phyloP scores from a whole-genome alignment of 2,113 vertebrate species.

The Mormyrus iriodes region DNA sequence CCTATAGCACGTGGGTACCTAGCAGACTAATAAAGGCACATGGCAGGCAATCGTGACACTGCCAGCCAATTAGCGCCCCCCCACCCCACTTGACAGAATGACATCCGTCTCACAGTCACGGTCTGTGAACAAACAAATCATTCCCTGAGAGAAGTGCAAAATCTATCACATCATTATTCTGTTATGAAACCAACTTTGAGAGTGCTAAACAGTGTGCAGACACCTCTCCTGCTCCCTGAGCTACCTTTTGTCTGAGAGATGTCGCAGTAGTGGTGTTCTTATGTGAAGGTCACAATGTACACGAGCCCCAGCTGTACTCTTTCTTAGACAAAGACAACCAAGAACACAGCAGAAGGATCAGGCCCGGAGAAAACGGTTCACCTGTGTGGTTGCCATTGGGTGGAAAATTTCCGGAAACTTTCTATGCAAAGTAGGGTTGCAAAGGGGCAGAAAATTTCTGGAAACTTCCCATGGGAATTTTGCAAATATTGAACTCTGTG shows the following conservation, averaged over 20 bases:
- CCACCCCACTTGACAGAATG: not conserved
- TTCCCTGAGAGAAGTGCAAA: not conserved
- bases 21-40: not conserved
- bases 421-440: not conserved
- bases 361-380: not conserved
- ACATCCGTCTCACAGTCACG: not conserved
- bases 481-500: not conserved
- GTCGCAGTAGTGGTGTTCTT: not conserved
- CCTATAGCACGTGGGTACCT: not conserved
- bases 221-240: not conserved
- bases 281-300: not conserved
- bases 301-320: not conserved
- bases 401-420: not conserved
- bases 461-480: not conserved
- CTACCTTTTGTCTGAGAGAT: not conserved
- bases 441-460: not conserved
- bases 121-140: slow-evolving; percentile 2
- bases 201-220: not conserved
- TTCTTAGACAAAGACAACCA: not conserved
- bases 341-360: not conserved
- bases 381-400: not conserved
- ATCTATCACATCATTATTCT: not conserved
- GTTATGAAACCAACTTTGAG: not conserved
- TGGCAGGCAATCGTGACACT: not conserved
- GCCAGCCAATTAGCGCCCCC: not conserved